Conservation (phyloP, 2,888 invertebrate species). For the Hyppa rectilinea region DNA sequence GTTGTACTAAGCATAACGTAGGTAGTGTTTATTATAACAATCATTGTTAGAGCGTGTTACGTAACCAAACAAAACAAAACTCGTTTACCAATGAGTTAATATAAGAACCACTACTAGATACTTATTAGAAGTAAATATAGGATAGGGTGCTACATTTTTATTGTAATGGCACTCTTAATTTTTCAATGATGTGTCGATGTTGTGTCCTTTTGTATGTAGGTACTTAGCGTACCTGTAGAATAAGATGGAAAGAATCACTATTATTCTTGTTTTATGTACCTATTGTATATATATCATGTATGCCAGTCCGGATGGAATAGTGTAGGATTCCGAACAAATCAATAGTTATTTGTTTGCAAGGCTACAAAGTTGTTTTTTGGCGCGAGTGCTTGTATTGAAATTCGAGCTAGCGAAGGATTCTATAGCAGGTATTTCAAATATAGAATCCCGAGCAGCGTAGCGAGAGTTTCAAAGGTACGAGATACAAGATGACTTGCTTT, state of each 20-base stretch:
- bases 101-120: conserved; percentile 9
- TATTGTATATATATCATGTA: no score
- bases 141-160: conserved; percentile 11
- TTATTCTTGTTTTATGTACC: not conserved
- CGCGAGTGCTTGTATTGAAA: no score
- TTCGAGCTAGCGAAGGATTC: no score
- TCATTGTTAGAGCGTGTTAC: conserved; percentile 17
- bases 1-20: conserved; percentile 57
- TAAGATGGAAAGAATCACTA: conserved; percentile 9
- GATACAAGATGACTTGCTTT: no score
- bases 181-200: not conserved
- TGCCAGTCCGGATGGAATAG: not conserved
- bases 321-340: conserved; percentile 30
- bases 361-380: no score
- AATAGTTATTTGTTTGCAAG: no score
- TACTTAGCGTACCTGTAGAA: not conserved
- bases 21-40: conserved; percentile 44
- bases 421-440: no score
- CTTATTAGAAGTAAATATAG: conserved; percentile 22
- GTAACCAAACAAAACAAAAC: conserved; percentile 8
- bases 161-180: not conserved
- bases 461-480: no score
- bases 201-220: not conserved
- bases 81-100: conserved; percentile 9
- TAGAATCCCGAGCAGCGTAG: no score